Percentiles rank a stretch among this genome's conserved stretches.
Conservation (phyloP, 2,113 vertebrate genomes). For the Sitta europaea region DNA sequence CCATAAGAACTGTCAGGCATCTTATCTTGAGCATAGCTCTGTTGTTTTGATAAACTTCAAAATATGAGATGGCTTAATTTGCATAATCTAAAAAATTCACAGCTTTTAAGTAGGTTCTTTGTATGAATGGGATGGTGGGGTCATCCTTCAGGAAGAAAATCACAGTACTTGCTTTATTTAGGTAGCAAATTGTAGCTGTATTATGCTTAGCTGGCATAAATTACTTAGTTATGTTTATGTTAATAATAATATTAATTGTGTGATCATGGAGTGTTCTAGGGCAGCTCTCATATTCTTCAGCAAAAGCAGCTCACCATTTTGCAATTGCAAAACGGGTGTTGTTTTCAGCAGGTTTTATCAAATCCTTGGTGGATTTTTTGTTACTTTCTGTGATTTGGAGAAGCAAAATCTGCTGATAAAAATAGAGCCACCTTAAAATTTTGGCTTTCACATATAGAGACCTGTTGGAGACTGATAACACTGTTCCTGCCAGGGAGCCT, state of each 20-base stretch:
- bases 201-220: background rate
- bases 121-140: background rate
- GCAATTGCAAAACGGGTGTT: background rate
- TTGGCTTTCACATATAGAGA: background rate
- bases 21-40: background rate
- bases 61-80: background rate
- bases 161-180: background rate
- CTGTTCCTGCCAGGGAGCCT: background rate
- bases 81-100: background rate
- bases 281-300: background rate
- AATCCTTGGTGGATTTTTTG: background rate
- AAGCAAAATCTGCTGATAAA: background rate
- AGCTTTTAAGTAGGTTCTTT: background rate
- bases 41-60: background rate
- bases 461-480: background rate
- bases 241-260: background rate
- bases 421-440: background rate
- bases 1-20: background rate
- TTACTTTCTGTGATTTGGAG: background rate
- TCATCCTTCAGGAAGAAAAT: background rate
- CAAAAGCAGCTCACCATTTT: background rate
- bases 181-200: background rate
- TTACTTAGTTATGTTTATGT: background rate
- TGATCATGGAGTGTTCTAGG: background rate
- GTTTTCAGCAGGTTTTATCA: background rate